Base-by-base conservation (phyloP, 2,797 vertebrate species). In the Bryconaethiops microstoma region DNA sequence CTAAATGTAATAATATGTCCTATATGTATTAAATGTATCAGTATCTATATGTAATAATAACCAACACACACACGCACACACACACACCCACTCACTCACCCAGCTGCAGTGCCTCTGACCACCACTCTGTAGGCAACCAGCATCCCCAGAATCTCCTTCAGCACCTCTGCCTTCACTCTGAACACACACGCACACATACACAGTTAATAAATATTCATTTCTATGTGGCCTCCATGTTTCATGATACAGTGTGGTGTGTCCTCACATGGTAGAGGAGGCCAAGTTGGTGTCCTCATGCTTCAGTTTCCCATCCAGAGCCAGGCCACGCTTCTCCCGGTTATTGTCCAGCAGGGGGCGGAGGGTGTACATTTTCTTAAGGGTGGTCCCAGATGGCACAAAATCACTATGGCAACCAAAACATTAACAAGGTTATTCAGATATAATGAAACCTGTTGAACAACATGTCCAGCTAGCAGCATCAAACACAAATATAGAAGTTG, bases 251-350 rank as follows among this genome's bases (percentile, higher is more conserved):
- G 29, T 42, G 29, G 13, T n/a, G 59, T 62, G 6, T 8, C 39
- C 86, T 85, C 60, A 87, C 86, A 87, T 83, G 79, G 83, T 97
- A 76, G 95, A 96, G 21, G 97, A 98, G 70, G 97, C 97, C 79
- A 99, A 91, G 88, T 97, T 97, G 1, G 97, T 98, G 86, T 98
- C 97, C 76, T 98, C 96, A 0, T 98, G 95, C 82, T 96, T 98
- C 57, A 97, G 93, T 50, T 92, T 97, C 71, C 97, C 97, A 2
- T 99, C 97, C 87, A 99, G 89, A 0, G 96, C 97, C 0, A 99
- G 90, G 82, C 97, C 97, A 72, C 92, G 86, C 10, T 92, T 92
- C 9, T 97, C 93, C 1, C 91, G 92, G 89, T 96, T 97, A 85
- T 93, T 92, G 1, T 93, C 89, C 88, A 99, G 89, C 79, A 95